phyloP scores from a whole-genome alignment of 1,140 invertebrate genomes.

The Neodiprion pinetum region DNA sequence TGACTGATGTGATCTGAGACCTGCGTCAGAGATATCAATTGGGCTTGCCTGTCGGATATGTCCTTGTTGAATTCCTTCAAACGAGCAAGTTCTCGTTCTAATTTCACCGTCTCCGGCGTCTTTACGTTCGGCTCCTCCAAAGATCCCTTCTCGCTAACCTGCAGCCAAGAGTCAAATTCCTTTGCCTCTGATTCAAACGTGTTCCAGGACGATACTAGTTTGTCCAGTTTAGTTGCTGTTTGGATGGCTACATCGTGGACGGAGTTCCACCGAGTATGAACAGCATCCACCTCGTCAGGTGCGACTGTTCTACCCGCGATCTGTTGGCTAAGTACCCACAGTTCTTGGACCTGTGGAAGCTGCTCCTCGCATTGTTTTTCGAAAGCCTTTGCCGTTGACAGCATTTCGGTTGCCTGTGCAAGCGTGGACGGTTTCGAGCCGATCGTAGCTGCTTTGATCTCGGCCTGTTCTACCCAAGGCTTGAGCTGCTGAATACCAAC shows the following conservation, averaged over 20 bases:
- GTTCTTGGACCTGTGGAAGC: slow-evolving; percentile 74
- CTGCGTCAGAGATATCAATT: slow-evolving; percentile 80
- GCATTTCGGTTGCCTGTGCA: slow-evolving; percentile 79
- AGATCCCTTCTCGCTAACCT: slow-evolving; percentile 68
- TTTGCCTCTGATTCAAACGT: slow-evolving; percentile 76
- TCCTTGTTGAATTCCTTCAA: slow-evolving; percentile 82
- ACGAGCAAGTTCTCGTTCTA: slow-evolving; percentile 75
- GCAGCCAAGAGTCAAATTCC: slow-evolving; percentile 78
- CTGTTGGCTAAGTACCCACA: slow-evolving; percentile 75
- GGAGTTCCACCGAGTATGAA: slow-evolving; percentile 79
- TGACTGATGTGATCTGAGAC: slow-evolving; percentile 79
- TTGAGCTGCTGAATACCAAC: slow-evolving; percentile 78
- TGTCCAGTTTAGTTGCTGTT: slow-evolving; percentile 78
- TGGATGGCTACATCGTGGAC: slow-evolving; percentile 78
- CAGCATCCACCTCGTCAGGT: slow-evolving; percentile 81
- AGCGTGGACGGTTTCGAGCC: slow-evolving; percentile 79
- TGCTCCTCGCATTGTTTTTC: slow-evolving; percentile 80
- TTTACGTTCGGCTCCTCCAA: slow-evolving; percentile 65
- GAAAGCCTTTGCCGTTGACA: slow-evolving; percentile 73
- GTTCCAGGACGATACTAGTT: slow-evolving; percentile 81
- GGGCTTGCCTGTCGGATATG: slow-evolving; percentile 81
- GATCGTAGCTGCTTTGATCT: slow-evolving; percentile 73
- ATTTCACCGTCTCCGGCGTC: slow-evolving; percentile 72
- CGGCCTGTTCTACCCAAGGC: slow-evolving; percentile 88
- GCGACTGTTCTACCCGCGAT: slow-evolving; percentile 75